Evolutionary conservation across 1,140 invertebrate species (phyloP), one percentile per base, ranked within the genome.

Genomic region (Plectus sambesii): DNA sequence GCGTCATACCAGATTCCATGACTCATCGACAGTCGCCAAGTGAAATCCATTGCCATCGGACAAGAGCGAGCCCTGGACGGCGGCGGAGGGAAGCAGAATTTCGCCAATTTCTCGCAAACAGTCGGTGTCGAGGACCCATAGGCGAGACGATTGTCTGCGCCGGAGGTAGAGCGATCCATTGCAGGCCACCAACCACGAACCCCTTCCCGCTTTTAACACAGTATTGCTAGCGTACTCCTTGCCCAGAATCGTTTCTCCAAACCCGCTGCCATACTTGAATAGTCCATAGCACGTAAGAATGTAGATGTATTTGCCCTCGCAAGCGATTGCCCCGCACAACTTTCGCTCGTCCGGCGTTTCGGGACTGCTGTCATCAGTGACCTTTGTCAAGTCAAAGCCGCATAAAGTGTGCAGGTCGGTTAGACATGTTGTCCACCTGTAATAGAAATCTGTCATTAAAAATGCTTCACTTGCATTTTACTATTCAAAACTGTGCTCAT

Each of bases 41-140:
- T 55, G 59, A 35, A 64, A 63, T 19, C 25, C 27, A 12, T 25
- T 42, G 19, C 63, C 63, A 47, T 64, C 62, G 5, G 60, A 54
- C 25, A 62, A 66, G 12, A 66, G 42, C 2, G 66, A 50, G n/a
- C 64, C 53, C 25, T 66, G 50, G 5, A 49, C 35, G 40, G 63
- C 39, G 6, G 43, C 38, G 15, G 62, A 35, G 2, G 52, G 59
- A n/a, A 66, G 47, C 42, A 66, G 59, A 1, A 66, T 58, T 37
- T 66, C 65, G 9, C 63, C 63, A 38, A 65, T 60, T 44, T 66
- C 63, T 36, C 56, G 25, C 17, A 66, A 43, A 8, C 56, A 58
- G 43, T 65, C 65, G 5, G 37, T 49, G 40, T 66, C 65, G 17
- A 66, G 33, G 26, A 66, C 63, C 53, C 61, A 68, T 5, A 66